Base-by-base conservation (phyloP, 2,888 invertebrate genomes). In the Rotaria sp. region DNA sequence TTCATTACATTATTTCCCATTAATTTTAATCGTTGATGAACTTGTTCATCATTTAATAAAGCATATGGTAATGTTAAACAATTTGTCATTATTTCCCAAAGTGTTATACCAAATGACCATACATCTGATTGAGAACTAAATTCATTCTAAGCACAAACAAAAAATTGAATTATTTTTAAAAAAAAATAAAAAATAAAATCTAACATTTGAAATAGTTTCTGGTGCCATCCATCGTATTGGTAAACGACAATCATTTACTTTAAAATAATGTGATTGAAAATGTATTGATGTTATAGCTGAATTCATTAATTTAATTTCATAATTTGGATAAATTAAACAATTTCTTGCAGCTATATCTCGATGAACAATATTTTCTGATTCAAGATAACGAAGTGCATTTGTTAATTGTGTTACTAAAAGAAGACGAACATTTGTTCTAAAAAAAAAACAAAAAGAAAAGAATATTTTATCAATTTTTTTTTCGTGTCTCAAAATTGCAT, bases 141-240 rank as follows among this genome's bases (percentile, higher is more conserved):
- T 80, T 80, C 45, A 80, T 41, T 80, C 80, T 80, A 80, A 26
- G n/a, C 0, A 45, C 2, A 15, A 38, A 41, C 26, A 1, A 80
- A 26, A 80, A 45, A 35, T 15, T 10, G n/a, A 80, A 41, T 7
- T 4, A n/a, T 13, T 24, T 80, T 18, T 15, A 1, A 7, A 26
- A 4, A n/a, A 11, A 21, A 41, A 2, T n/a, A 26, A 11, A 26
- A 13, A 5, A 26, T 45, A 45, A 80, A 97, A 90, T 97, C 97
- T 2, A 45, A 80, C 97, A 90, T 97, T 97, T 2, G 96, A 94
- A 24, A 98, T 92, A 41, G 96, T 96, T 92, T 99, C 99, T 1
- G 97, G 97, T 0, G 97, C 94, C 97, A 99, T 97, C 98, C 98
- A 98, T 67, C 97, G 93, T 0, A 98, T 96, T 3, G 97, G 98